These are phyloP conservation scores for Drosophila ustulata DNA, from an alignment of 2,888 invertebrate species.

Conservation along the genomic window DNA sequence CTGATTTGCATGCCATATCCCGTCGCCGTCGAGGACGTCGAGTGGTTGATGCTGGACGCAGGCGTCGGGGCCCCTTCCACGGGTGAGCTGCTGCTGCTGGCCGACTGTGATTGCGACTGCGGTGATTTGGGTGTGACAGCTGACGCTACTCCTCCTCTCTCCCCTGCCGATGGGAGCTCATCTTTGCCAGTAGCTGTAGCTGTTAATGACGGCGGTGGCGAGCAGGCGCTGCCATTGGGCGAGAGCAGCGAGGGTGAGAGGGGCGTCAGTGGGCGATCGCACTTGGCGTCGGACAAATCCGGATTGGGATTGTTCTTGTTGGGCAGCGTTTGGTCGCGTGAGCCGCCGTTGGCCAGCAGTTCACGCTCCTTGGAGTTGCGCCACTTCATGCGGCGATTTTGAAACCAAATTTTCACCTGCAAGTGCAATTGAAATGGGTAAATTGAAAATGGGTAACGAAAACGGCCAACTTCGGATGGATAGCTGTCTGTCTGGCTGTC, in stretches of 20 bases:
- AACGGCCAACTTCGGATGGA: slow-evolving; percentile 53
- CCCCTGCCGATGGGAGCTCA: slow-evolving; percentile 29
- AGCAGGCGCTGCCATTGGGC: slow-evolving; percentile 67
- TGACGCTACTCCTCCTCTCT: slow-evolving; percentile 17
- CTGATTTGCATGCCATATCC: slow-evolving; percentile 78
- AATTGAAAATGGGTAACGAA: slow-evolving; percentile 56
- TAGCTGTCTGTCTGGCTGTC: slow-evolving; percentile 46
- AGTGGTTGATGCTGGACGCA: slow-evolving; percentile 45
- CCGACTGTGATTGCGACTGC: slow-evolving; percentile 74
- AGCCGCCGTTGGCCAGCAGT: slow-evolving; percentile 95
- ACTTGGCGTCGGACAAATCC: slow-evolving; percentile 95
- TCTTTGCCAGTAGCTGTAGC: slow-evolving; percentile 38
- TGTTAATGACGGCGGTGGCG: slow-evolving; percentile 53
- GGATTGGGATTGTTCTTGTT: slow-evolving; percentile 99
- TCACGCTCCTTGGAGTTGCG: slow-evolving; percentile 98
- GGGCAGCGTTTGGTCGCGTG: slow-evolving; percentile 97
- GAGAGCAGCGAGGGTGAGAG: slow-evolving; percentile 81
- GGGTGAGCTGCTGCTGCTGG: slow-evolving; percentile 67
- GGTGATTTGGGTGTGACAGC: slow-evolving; percentile 69
- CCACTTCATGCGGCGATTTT: slow-evolving; percentile 99
- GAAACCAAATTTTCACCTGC: slow-evolving; percentile 92
- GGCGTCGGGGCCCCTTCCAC: slow-evolving; percentile 63
- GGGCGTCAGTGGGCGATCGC: slow-evolving; percentile 89
- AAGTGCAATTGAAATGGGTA: slow-evolving; percentile 65
- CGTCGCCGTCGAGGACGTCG: slow-evolving; percentile 5